Conservation (phyloP, 2,797 vertebrate species). For the Mycteria americana region DNA sequence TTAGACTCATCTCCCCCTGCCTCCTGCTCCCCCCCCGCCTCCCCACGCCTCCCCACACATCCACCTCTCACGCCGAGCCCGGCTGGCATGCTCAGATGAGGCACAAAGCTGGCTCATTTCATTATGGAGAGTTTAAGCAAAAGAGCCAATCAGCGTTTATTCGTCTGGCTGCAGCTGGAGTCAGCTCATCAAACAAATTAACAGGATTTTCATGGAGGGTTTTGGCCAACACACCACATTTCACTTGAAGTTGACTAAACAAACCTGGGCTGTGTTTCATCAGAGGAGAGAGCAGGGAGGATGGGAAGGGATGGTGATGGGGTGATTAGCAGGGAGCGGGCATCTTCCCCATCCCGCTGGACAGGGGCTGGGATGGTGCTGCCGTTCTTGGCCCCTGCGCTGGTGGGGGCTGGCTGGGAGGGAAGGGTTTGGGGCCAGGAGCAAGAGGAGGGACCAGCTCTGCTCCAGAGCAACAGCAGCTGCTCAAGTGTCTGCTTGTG, state of each 20-base stretch:
- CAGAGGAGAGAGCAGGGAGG: background rate
- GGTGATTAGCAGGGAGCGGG: background rate
- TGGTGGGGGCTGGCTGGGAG: background rate
- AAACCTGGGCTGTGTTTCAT: background rate
- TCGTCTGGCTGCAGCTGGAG: constrained; percentile 62
- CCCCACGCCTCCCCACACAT: background rate
- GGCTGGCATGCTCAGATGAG: background rate
- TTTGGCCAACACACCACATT: background rate
- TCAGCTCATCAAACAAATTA: constrained; percentile 66
- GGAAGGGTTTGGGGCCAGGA: background rate
- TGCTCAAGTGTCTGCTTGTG: background rate
- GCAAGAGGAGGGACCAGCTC: background rate
- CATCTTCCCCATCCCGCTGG: background rate
- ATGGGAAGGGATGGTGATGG: background rate
- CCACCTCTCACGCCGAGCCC: background rate
- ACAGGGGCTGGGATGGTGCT: background rate
- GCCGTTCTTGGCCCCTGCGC: background rate
- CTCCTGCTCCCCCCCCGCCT: background rate
- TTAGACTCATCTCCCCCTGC: constrained; percentile 1
- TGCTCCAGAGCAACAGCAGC: background rate
- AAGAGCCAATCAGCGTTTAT: constrained; percentile 49
- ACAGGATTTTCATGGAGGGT: constrained; percentile 32
- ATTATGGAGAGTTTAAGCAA: background rate
- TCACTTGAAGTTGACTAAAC: background rate
- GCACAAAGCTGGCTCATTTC: background rate